phyloP scores from a whole-genome alignment of 35 echinoderm and acorn worm species.

The Ptychodera flava region DNA sequence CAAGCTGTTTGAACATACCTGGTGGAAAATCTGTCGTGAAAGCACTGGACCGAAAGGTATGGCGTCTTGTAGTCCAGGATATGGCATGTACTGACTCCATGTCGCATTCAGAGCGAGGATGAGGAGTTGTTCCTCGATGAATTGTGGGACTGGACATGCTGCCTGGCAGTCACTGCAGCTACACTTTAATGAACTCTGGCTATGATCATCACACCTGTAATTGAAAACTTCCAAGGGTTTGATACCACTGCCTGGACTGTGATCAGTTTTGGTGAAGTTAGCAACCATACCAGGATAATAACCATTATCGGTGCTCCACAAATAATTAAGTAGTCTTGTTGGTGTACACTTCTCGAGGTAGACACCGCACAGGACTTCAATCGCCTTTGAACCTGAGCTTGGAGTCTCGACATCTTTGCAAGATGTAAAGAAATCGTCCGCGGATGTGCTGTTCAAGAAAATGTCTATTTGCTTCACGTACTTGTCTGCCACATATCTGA shows the following conservation, averaged over 20 bases:
- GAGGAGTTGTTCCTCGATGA: slow-evolving; percentile 76
- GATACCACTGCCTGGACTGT: not conserved
- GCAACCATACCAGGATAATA: not conserved
- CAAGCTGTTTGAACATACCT: too few species aligned
- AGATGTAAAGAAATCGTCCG: not conserved
- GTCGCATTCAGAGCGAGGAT: slow-evolving; percentile 60
- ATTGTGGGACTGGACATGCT: slow-evolving; percentile 74
- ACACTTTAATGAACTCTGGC: slow-evolving; percentile 8
- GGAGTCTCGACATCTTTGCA: not conserved
- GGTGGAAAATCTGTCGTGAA: slow-evolving; percentile 44
- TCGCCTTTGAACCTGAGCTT: not conserved
- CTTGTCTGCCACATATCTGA: not conserved
- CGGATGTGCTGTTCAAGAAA: not conserved
- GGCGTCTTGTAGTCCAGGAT: not conserved
- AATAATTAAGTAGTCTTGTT: not conserved
- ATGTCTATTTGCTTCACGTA: not conserved
- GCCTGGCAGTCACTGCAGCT: slow-evolving; percentile 85
- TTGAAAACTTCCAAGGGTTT: not conserved
- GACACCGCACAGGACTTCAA: not conserved
- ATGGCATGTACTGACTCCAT: slow-evolving; percentile 3
- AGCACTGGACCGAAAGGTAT: slow-evolving; percentile 58
- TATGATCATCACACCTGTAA: not conserved
- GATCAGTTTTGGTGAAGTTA: not conserved
- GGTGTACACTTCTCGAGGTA: not conserved
- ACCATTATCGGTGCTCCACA: not conserved